These are phyloP conservation scores for Trididemnum miniatum DNA, from an alignment of 23 tunicate genomes.

Conservation along the genomic window DNA sequence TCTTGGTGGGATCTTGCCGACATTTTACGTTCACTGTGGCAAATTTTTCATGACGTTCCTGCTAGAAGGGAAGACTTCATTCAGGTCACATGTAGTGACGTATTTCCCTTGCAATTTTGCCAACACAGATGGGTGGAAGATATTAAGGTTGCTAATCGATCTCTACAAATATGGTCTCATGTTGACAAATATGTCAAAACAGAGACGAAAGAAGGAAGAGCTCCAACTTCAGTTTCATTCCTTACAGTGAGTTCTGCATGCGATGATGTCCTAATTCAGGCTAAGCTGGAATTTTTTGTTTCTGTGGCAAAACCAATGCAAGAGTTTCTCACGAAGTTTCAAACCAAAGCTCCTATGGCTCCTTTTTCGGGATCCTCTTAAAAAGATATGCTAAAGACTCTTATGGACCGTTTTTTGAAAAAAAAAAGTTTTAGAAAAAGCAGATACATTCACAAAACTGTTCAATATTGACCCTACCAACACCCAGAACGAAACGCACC, in stretches of 20 bases:
- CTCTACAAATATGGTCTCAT: background rate
- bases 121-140: slow-evolving; percentile 28
- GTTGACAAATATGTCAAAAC: background rate
- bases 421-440: background rate
- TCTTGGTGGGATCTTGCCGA: background rate
- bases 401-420: background rate
- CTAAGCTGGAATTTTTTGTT: slow-evolving; percentile 16
- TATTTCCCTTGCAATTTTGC: slow-evolving; percentile 14
- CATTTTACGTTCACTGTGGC: background rate
- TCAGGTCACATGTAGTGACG: background rate
- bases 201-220: background rate
- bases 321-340: slow-evolving; percentile 11
- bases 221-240: background rate
- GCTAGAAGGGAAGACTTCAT: slow-evolving; percentile 23
- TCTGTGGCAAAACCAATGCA: slow-evolving; percentile 2
- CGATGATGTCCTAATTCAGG: slow-evolving; percentile 5
- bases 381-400: background rate
- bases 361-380: background rate
- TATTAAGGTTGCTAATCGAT: slow-evolving; percentile 9
- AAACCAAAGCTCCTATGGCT: background rate
- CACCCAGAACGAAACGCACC: background rate
- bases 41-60: slow-evolving; percentile 5
- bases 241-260: background rate
- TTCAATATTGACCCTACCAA: slow-evolving; percentile 3
- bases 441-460: background rate